Evolutionary conservation across 2,113 vertebrate genomes (phyloP).

Genomic region (Ginglymostoma cirratum): DNA sequence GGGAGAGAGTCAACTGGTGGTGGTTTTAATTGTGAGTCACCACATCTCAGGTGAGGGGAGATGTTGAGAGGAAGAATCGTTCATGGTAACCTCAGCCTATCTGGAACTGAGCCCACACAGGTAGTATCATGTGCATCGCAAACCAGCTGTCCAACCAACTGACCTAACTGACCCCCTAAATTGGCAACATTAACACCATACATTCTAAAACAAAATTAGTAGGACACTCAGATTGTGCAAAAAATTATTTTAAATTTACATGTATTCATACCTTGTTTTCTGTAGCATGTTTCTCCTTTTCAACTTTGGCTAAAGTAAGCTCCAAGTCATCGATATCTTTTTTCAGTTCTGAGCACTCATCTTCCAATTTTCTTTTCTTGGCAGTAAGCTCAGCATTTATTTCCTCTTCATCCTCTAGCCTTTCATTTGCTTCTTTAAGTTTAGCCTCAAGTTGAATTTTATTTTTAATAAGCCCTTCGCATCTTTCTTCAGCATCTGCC

Average conservation of each 20-base stretch:
- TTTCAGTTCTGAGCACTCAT: conserved; percentile 72
- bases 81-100: too few relatives aligned
- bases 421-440: conserved; percentile 65
- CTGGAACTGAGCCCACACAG: too few relatives aligned
- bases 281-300: conserved; percentile 73
- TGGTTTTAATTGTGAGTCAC: too few relatives aligned
- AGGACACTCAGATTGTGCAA: background rate
- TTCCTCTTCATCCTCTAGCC: conserved; percentile 72
- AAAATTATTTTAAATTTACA: background rate
- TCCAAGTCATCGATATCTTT: conserved; percentile 73
- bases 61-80: too few relatives aligned
- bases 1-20: too few relatives aligned
- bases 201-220: background rate
- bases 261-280: conserved; percentile 65
- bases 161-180: too few relatives aligned
- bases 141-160: too few relatives aligned
- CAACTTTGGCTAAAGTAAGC: conserved; percentile 66
- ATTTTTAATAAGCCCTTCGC: conserved; percentile 72
- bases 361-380: conserved; percentile 74
- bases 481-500: conserved; percentile 77
- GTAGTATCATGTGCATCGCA: too few relatives aligned
- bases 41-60: too few relatives aligned
- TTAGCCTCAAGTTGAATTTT: conserved; percentile 74
- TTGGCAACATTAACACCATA: background rate
- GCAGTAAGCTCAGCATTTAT: conserved; percentile 61